phyloP scores from a whole-genome alignment of 1,140 invertebrate genomes.

The Microplitis mediator region DNA sequence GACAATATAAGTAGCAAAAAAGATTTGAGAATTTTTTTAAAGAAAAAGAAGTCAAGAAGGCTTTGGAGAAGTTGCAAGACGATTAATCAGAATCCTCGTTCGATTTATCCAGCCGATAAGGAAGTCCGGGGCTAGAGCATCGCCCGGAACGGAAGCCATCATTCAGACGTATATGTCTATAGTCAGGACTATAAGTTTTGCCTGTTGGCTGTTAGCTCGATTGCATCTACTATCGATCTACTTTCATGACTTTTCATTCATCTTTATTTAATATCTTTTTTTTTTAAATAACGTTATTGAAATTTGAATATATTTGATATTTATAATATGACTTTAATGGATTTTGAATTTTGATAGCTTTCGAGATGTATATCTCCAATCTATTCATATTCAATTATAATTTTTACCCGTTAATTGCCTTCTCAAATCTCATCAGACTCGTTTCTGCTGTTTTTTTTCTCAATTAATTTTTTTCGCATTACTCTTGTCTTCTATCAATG shows the following conservation, averaged over 20 bases:
- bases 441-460: constrained; percentile 2
- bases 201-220: constrained; percentile 18
- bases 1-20: neutral
- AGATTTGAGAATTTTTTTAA: neutral
- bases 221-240: constrained; percentile 24
- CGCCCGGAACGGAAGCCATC: constrained; percentile 24
- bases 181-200: too few relatives aligned
- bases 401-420: constrained; percentile 16
- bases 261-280: too few relatives aligned
- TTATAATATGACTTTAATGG: too few relatives aligned
- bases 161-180: constrained; percentile 9
- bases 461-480: neutral
- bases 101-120: constrained; percentile 28
- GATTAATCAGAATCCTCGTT: constrained; percentile 28
- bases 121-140: constrained; percentile 19
- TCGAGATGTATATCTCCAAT: neutral
- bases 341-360: too few relatives aligned
- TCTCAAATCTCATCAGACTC: too few relatives aligned
- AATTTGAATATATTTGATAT: neutral
- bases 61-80: neutral
- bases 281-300: neutral
- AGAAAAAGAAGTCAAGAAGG: neutral
- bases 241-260: too few relatives aligned
- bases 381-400: constrained; percentile 22
- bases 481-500: neutral